Evolutionary conservation across 1,140 invertebrate genomes (phyloP), one percentile per base, ranked within the genome.

Genomic region (Zaprionus tsacasi): DNA sequence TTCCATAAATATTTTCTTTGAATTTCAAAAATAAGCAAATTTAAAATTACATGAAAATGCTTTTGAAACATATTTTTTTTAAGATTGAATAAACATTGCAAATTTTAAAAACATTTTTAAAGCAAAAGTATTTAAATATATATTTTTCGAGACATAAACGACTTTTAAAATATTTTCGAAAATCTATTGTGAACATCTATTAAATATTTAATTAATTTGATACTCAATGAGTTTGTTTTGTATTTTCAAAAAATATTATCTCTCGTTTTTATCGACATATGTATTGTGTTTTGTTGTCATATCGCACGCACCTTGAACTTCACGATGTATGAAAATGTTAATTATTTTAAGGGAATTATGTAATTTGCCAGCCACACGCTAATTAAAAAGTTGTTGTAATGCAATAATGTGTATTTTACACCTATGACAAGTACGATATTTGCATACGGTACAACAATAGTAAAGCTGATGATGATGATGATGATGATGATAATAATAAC

Each of bases 261-360:
- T 45, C 15, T 15, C 3, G 5, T 6, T 2, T 15, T 15, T 15
- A 45, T 45, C 17, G 3, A 48, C 10, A 50, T 25, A 40, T 48
- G 17, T 17, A 11, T 10, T 1, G 3, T 50, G 21, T 25, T 5
- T 50, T 50, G 17, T 50, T 38, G 50, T 15, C 45, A 60, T 52
- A 60, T 54, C 8, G 6, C 77, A 80, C 80, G 66, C 81, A 88
- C 83, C 85, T 83, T 78, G 80, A 76, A 78, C 68, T 88, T 74
- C 65, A 72, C 65, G 56, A 54, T 63, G 66, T 40, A 48, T 57
- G 59, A 70, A 57, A 82, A 61, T 52, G 70, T 55, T 72, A 76
- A 70, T 83, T 59, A 61, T 57, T 77, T 52, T 74, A 57, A 79
- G 70, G 54, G 67, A 83, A 78, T 83, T 83, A 88, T 89, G 87